phyloP scores from a whole-genome alignment of 2,797 vertebrate species.

The Microctenopoma lineatum region DNA sequence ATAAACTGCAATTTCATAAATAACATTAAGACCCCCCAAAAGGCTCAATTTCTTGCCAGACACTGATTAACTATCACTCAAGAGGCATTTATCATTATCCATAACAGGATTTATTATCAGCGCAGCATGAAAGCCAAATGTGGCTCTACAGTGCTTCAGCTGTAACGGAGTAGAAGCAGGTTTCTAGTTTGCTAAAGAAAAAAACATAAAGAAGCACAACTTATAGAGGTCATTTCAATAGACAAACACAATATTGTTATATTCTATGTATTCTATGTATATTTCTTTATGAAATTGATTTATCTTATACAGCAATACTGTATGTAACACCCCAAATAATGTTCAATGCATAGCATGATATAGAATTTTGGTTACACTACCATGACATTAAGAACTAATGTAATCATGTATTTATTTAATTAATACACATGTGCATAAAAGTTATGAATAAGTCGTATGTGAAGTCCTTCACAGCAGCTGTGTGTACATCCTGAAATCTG shows the following conservation, averaged over 20 bases:
- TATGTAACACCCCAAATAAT: too few relatives aligned
- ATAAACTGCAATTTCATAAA: conserved; percentile 51
- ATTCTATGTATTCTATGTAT: too few relatives aligned
- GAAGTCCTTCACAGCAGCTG: conserved; percentile 1
- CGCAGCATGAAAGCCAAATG: conserved; percentile 34
- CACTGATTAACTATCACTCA: conserved; percentile 44
- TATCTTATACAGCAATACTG: too few relatives aligned
- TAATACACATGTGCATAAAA: too few relatives aligned
- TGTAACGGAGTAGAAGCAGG: conserved; percentile 12
- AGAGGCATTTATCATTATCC: conserved; percentile 44
- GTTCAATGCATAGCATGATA: too few relatives aligned
- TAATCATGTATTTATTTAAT: too few relatives aligned
- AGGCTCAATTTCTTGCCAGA: conserved; percentile 31
- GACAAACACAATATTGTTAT: neutral
- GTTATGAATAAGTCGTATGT: neutral
- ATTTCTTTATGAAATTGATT: too few relatives aligned
- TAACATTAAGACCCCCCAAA: conserved; percentile 27
- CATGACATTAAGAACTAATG: neutral
- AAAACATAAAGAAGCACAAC: neutral
- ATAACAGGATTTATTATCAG: conserved; percentile 43
- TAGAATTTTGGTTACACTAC: too few relatives aligned
- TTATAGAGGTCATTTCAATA: neutral
- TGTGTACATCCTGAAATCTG: conserved; percentile 16
- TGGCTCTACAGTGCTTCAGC: conserved; percentile 8
- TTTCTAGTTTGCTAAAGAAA: conserved; percentile 3